Conservation (phyloP, 2,797 vertebrate genomes). For the Miichthys miiuy region DNA sequence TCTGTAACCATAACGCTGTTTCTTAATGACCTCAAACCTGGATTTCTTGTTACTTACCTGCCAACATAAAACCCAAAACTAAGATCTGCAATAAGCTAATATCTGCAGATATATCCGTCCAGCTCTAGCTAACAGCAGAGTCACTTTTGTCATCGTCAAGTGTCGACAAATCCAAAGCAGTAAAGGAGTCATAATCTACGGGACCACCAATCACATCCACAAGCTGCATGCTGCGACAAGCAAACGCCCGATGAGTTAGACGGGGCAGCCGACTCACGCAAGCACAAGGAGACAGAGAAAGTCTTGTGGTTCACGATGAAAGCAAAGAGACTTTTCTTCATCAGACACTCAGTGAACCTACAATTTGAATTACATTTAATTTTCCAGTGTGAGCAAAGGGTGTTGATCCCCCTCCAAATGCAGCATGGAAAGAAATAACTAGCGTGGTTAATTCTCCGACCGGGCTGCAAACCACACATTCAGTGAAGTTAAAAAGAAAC, state of each 20-base stretch:
- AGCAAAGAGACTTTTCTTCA: neutral
- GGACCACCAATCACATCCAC: too few species aligned
- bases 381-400: conserved; percentile 20
- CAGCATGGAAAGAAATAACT: conserved; percentile 41
- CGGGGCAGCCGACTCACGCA: neutral
- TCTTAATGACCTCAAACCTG: too few species aligned
- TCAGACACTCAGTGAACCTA: neutral
- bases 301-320: conserved; percentile 1
- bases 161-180: too few species aligned
- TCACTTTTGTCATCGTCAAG: too few species aligned
- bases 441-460: neutral
- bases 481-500: conserved; percentile 13
- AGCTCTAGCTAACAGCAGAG: too few species aligned
- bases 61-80: too few species aligned
- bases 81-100: too few species aligned
- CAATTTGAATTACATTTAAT: conserved; percentile 4
- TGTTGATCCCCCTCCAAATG: conserved; percentile 25
- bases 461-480: conserved; percentile 23
- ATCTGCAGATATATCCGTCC: too few species aligned
- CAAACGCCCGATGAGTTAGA: neutral
- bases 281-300: neutral
- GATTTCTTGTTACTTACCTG: too few species aligned
- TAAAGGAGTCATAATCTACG: too few species aligned
- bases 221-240: conserved; percentile 7
- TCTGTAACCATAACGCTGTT: too few species aligned